Evolutionary conservation across 30 jellyfish, hydroid and myxozoan genomes (phyloP), one percentile per base, ranked within the genome.

Genomic region (Hydractinia symbiolongicarpus): DNA sequence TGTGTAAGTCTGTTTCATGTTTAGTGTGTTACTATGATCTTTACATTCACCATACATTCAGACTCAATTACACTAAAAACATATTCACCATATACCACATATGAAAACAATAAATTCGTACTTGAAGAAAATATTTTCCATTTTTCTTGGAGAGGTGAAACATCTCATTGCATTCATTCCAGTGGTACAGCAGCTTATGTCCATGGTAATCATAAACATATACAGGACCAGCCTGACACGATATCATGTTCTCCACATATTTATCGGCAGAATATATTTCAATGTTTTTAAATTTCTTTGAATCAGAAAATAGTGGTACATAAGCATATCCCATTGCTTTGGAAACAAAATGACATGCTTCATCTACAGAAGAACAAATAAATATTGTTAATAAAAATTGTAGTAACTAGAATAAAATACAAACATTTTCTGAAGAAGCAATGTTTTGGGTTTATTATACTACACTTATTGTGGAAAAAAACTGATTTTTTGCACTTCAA

Each of bases 81-180:
- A 6, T 64, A n/a, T 64, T 13, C 69, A 11, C 19, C 69, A 44
- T 13, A 64, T 6, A 64, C 74, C 44, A 30, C 44, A 30, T 30
- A 30, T 30, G 44, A 64, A 6, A 64, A n/a, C 40, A 44, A 64
- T 13, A n/a, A 6, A 51, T 64, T n/a, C 74, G 9, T 64, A 64
- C 74, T 6, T 64, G 74, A 6, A 64, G 74, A 13, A n/a, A 64
- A 64, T 64, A 51, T 7, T 44, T 13, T 6, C 74, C 74, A 7
- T 64, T 64, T 7, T 64, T 7, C 19, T 44, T n/a, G 52, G 52
- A n/a, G 6, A 64, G 4, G 9, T n/a, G 7, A 64, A 74, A 74
- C 62, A 74, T 15, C 14, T 74, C 66, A 50, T 50, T 55, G 40
- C 83, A 74, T 74, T 74, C 83, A 50, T 74, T 74, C 54, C 69